These are phyloP conservation scores for Dicranocentrus wangi DNA, from an alignment of 2,888 invertebrate genomes.

Conservation along the genomic window DNA sequence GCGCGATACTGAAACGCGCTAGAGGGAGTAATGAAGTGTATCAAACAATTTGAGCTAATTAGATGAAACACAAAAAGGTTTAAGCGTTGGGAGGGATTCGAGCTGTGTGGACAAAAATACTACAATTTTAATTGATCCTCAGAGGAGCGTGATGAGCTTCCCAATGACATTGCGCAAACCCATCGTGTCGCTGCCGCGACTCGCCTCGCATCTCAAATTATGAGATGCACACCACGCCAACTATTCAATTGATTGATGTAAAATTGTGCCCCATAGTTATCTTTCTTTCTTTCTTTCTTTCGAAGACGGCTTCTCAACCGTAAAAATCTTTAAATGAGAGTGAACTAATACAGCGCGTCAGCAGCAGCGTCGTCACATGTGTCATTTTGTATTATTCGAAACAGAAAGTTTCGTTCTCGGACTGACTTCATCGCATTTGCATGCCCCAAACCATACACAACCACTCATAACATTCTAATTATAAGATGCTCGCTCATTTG, in stretches of 20 bases:
- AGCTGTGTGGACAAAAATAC: no score
- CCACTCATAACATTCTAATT: neutral
- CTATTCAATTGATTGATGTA: conserved; percentile 7
- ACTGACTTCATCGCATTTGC: no score
- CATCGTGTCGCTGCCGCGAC: no score
- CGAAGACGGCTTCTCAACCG: no score
- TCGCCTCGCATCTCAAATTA: conserved; percentile 1
- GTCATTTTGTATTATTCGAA: neutral
- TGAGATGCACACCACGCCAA: neutral
- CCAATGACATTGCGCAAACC: neutral
- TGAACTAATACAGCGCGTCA: no score
- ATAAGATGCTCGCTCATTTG: neutral
- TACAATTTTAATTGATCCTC: conserved; percentile 33
- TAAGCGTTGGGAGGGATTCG: neutral
- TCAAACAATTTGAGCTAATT: conserved; percentile 5
- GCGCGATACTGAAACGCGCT: neutral
- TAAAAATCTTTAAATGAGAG: no score
- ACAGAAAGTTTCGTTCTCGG: conserved; percentile 12
- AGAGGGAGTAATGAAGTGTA: neutral
- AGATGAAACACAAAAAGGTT: neutral
- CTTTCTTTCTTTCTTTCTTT: neutral
- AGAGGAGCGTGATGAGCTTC: neutral
- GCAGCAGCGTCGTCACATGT: no score
- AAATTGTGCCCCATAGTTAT: neutral
- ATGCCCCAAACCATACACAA: no score